Percentiles rank a stretch among this genome's conserved stretches.
Conservation (phyloP, 2,113 vertebrate species). For the Sturnus vulgaris region DNA sequence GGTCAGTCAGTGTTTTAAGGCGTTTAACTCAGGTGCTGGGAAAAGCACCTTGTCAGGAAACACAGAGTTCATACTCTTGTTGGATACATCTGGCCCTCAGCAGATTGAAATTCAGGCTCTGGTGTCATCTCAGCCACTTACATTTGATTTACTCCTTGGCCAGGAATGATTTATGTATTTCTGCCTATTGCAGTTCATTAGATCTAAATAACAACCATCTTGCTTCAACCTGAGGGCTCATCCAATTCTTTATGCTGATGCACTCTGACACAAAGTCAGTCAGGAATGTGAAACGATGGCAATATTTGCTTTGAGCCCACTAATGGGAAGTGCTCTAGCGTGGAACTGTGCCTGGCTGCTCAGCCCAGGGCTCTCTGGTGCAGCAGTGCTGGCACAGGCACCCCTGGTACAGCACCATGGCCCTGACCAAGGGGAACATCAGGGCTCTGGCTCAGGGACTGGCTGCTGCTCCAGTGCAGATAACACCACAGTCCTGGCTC, state of each 20-base stretch:
- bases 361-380: neutral
- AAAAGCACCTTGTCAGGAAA: neutral
- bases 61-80: neutral
- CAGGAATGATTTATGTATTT: slow-evolving; percentile 2
- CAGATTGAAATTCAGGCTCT: neutral
- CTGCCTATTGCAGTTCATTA: neutral
- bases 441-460: neutral
- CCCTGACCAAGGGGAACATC: neutral
- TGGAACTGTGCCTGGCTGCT: neutral
- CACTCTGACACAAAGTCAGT: neutral
- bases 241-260: neutral
- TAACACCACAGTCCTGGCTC: neutral
- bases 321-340: neutral
- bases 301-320: neutral
- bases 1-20: neutral
- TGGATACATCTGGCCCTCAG: neutral
- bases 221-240: neutral
- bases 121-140: neutral
- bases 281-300: neutral
- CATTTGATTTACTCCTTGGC: neutral
- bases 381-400: neutral
- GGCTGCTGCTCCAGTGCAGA: neutral
- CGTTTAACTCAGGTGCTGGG: neutral
- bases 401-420: neutral
- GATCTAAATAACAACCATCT: neutral